phyloP scores from a whole-genome alignment of 2,113 vertebrate species.

The Semnornis frantzii region DNA sequence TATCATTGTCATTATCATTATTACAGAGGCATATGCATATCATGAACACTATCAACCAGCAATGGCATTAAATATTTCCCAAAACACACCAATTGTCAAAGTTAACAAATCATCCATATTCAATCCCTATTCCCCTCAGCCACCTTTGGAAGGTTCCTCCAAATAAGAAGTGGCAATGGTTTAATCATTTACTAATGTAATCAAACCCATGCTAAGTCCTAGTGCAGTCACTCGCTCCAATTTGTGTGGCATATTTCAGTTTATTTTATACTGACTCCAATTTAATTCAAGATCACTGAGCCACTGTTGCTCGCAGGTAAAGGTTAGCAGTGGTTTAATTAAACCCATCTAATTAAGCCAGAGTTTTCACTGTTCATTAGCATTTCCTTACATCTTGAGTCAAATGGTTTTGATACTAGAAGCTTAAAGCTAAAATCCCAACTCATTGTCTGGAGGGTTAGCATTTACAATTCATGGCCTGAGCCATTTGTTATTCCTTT shows the following conservation, averaged over 20 bases:
- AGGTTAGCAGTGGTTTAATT: not conserved
- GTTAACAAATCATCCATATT: not conserved
- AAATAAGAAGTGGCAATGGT: not conserved
- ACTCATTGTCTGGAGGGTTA: not conserved
- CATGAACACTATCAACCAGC: not conserved
- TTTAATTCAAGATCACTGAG: not conserved
- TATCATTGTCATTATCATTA: not conserved
- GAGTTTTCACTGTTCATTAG: not conserved
- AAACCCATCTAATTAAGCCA: not conserved
- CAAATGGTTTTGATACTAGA: not conserved
- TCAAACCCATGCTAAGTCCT: not conserved
- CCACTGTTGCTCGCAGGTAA: not conserved
- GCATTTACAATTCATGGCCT: slow-evolving; percentile 5
- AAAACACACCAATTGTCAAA: not conserved
- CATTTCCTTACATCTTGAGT: not conserved
- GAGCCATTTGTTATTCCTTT: not conserved
- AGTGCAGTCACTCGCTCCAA: not conserved
- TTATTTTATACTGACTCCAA: not conserved
- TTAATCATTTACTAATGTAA: not conserved
- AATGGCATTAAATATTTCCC: not conserved
- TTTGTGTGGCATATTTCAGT: not conserved
- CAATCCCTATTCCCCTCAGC: not conserved
- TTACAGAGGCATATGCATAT: not conserved
- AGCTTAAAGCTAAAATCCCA: slow-evolving; percentile 8
- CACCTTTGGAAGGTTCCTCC: not conserved